phyloP scores from a whole-genome alignment of 2,797 vertebrate species.

The Pipistrellus kuhlii region DNA sequence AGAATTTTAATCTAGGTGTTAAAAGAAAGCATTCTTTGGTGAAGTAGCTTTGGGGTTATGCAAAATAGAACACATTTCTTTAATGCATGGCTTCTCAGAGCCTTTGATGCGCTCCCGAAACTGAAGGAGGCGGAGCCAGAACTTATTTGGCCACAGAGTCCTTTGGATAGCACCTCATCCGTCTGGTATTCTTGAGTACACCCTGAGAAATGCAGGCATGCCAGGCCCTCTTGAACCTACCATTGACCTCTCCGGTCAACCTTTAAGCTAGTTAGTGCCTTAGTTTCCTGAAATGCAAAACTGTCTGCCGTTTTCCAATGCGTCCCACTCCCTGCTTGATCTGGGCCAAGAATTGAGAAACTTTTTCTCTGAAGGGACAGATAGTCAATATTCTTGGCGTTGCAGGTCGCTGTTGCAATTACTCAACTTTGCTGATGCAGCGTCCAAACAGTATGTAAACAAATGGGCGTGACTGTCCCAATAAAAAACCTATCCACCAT shows the following conservation, averaged over 20 bases:
- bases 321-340: not conserved
- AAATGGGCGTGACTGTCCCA: not conserved
- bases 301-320: not conserved
- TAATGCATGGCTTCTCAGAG: not conserved
- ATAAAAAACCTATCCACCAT: not conserved
- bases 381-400: not conserved
- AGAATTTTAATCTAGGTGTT: not conserved
- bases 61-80: not conserved
- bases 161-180: not conserved
- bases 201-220: not conserved
- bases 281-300: not conserved
- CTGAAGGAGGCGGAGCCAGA: not conserved
- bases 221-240: no score
- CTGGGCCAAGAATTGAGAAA: not conserved
- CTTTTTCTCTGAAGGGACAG: not conserved
- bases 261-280: not conserved
- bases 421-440: not conserved
- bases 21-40: not conserved
- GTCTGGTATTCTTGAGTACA: not conserved
- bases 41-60: not conserved
- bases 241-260: not conserved
- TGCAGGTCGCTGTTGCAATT: not conserved
- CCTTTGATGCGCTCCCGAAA: not conserved
- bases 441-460: not conserved
- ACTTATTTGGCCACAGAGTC: not conserved